Evolutionary conservation across 2,888 invertebrate genomes (phyloP).

Genomic region (Boloria euphrosyne): DNA sequence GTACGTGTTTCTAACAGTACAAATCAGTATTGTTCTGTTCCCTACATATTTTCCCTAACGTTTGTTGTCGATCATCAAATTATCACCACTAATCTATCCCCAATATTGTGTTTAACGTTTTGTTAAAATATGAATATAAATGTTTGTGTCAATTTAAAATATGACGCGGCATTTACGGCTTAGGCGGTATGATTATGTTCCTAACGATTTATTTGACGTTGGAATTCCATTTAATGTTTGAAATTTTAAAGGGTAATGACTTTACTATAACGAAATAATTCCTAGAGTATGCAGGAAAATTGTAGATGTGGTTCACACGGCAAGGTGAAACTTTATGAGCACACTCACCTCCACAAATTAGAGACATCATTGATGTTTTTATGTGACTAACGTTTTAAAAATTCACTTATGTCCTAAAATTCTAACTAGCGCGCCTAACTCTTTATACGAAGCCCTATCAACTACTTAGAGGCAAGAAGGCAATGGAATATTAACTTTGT

Average conservation of each 20-base stretch:
- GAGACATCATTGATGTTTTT: constrained; percentile 66
- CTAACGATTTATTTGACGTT: constrained; percentile 23
- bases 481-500: constrained; percentile 76
- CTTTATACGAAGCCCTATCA: constrained; percentile 64
- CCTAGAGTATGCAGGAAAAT: constrained; percentile 29
- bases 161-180: constrained; percentile 25
- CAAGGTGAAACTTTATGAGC: constrained; percentile 42
- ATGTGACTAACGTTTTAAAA: constrained; percentile 49
- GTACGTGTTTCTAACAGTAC: too few relatives aligned
- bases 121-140: constrained; percentile 24
- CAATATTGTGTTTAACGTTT: constrained; percentile 9
- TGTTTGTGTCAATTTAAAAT: constrained; percentile 31
- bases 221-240: constrained; percentile 12
- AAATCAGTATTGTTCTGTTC: too few relatives aligned
- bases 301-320: constrained; percentile 41
- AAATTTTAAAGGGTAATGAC: constrained; percentile 23
- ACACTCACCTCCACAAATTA: constrained; percentile 78
- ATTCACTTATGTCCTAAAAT: constrained; percentile 43
- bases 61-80: neutral
- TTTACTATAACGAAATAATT: neutral
- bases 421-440: constrained; percentile 71
- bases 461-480: constrained; percentile 72
- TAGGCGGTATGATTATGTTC: constrained; percentile 17
- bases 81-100: neutral
- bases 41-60: too few relatives aligned